phyloP scores from a whole-genome alignment of 1,140 invertebrate species.

The Drosophila lacertosa region DNA sequence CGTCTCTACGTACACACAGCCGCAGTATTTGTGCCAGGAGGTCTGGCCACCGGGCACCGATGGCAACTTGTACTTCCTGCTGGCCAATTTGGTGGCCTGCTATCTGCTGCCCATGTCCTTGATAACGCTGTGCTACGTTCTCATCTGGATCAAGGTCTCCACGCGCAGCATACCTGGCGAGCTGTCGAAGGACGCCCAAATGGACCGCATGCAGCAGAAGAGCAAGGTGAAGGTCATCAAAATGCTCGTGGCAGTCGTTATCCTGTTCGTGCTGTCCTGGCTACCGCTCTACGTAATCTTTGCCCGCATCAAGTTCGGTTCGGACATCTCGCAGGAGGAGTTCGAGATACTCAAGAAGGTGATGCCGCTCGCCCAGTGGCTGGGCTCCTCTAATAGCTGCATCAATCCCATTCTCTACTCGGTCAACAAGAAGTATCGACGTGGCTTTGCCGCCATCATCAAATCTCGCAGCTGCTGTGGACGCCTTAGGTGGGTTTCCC shows the following conservation, averaged over 20 bases:
- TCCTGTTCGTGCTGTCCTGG: slow-evolving; percentile 97
- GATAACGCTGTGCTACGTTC: slow-evolving; percentile 95
- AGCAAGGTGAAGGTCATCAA: slow-evolving; percentile 97
- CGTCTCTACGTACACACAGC: slow-evolving; percentile 84
- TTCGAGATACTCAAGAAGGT: slow-evolving; percentile 92
- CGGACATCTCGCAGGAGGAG: slow-evolving; percentile 85
- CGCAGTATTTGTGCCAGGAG: slow-evolving; percentile 90
- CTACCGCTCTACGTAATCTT: slow-evolving; percentile 96
- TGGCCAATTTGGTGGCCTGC: slow-evolving; percentile 94
- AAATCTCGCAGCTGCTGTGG: slow-evolving; percentile 93
- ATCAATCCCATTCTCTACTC: slow-evolving; percentile 98
- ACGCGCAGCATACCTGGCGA: slow-evolving; percentile 93
- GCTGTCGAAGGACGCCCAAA: slow-evolving; percentile 92
- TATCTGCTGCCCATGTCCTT: slow-evolving; percentile 96
- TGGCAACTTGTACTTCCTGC: slow-evolving; percentile 93
- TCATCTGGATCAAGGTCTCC: slow-evolving; percentile 97
- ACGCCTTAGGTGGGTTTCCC: slow-evolving; percentile 87
- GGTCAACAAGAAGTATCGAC: slow-evolving; percentile 97
- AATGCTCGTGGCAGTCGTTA: slow-evolving; percentile 97
- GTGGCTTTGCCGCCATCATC: slow-evolving; percentile 95
- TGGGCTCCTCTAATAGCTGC: slow-evolving; percentile 97
- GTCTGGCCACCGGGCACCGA: slow-evolving; percentile 92
- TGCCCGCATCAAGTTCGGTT: slow-evolving; percentile 92
- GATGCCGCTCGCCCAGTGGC: slow-evolving; percentile 97
- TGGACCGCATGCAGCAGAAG: slow-evolving; percentile 95